Percentiles rank a stretch among this genome's conserved stretches.
Conservation (phyloP, 2,113 vertebrate genomes). For the Prunella himalayana region DNA sequence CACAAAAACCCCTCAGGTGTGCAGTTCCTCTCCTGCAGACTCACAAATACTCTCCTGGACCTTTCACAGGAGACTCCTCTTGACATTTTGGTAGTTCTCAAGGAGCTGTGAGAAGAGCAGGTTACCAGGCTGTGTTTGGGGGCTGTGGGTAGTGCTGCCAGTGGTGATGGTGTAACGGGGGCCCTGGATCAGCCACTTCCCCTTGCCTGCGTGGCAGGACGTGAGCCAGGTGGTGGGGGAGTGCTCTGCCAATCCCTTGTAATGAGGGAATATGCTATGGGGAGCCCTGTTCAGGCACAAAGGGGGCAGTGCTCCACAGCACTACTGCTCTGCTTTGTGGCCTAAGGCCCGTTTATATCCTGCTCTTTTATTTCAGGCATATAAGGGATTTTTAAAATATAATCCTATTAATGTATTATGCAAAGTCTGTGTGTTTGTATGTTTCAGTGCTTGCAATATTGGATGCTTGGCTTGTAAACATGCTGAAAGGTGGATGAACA, state of each 20-base stretch:
- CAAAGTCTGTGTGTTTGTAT: not conserved
- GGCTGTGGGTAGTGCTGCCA: not conserved
- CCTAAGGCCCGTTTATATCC: not conserved
- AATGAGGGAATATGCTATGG: fast-evolving
- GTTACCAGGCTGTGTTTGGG: not conserved
- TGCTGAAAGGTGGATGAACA: not conserved
- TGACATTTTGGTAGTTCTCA: not conserved
- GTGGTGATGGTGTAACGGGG: not conserved
- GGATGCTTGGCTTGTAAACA: not conserved
- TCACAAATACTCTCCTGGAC: not conserved
- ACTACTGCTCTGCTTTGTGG: not conserved
- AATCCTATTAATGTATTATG: not conserved
- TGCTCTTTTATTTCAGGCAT: not conserved
- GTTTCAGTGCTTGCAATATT: not conserved
- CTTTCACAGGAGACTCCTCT: not conserved
- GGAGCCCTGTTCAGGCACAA: not conserved
- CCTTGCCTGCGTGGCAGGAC: not conserved
- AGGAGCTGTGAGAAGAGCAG: not conserved
- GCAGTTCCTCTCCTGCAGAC: not conserved
- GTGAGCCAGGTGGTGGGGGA: not conserved
- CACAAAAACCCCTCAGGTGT: not conserved
- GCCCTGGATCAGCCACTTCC: not conserved
- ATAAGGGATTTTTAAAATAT: not conserved
- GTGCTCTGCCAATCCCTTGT: not conserved
- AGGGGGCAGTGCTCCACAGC: no score